Base-by-base conservation (phyloP, 1,140 invertebrate species). In the Brachionus sp. region DNA sequence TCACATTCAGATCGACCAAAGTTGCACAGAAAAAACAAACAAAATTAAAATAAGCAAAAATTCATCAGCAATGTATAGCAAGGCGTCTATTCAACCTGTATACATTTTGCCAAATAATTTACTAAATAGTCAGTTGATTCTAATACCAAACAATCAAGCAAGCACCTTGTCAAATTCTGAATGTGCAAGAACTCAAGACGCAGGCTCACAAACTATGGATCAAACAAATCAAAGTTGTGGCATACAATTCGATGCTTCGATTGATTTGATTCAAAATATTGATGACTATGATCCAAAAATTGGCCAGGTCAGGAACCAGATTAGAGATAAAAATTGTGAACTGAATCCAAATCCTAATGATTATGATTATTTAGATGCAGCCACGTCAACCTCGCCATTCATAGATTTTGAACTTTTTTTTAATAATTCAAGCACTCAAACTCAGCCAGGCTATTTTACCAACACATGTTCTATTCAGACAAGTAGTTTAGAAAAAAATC, bases 361-460 rank as follows among this genome's bases (percentile, higher is more conserved):
- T 44, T 75, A 75, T 75, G 70, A 75, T 44, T 75, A 29, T 75
- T 75, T 75, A n/a, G 70, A 75, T 75, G 70, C 70, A 75, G 70
- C 70, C n/a, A 75, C 70, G 44, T 75, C 70, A 5, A 75, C 70
- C 7, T 75, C 70, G 10, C 70, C 70, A 25, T 44, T 75, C 25
- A 23, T 44, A 13, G 70, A 75, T 75, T 23, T 75, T 44, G 70
- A 75, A 9, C 25, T 75, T 12, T 75, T 75, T 5, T 75, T 75
- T 9, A 75, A 46, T 37, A 75, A 75, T 44, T 44, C 70, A 44
- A 44, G 37, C 7, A 75, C 70, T 25, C 70, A 75, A 37, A 75
- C 70, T 29, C 70, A 75, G 25, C 37, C 39, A 44, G 25, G 42
- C 42, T 75, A 75, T 75, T 75, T 75, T 46, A 46, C 70, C 6